Evolutionary conservation across 2,888 invertebrate species (phyloP).

Genomic region (Chalcosyrphus nemorum): DNA sequence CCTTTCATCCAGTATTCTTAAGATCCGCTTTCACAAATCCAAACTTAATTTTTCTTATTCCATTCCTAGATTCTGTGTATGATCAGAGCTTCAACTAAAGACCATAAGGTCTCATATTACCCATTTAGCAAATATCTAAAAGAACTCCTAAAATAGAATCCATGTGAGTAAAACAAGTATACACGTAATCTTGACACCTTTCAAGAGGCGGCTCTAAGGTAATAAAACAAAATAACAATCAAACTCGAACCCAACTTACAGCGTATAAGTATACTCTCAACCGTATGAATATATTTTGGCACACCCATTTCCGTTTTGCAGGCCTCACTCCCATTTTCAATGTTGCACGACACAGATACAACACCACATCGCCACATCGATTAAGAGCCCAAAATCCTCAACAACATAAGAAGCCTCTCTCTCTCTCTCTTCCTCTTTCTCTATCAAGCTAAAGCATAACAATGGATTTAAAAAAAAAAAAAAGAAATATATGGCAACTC

Average conservation of each 20-base stretch:
- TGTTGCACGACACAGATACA: slow-evolving; percentile 9
- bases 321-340: slow-evolving; percentile 46
- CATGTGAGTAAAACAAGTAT: neutral
- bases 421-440: no score
- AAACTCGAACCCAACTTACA: neutral
- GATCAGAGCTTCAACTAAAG: no score
- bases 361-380: slow-evolving; percentile 38
- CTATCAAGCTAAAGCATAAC: slow-evolving; percentile 6
- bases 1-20: no score
- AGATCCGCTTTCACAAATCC: no score
- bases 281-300: slow-evolving; percentile 14
- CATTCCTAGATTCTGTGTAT: no score
- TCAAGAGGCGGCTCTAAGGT: neutral
- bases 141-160: neutral
- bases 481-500: neutral
- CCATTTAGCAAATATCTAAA: no score
- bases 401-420: slow-evolving; percentile 20
- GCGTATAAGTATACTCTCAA: neutral
- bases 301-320: slow-evolving; percentile 59
- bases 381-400: slow-evolving; percentile 57
- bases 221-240: neutral
- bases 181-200: neutral
- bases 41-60: no score
- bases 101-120: no score
- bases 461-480: slow-evolving; percentile 18